These are phyloP conservation scores for Myanophis thanlyinensis DNA, from an alignment of 2,113 vertebrate genomes.

Conservation along the genomic window DNA sequence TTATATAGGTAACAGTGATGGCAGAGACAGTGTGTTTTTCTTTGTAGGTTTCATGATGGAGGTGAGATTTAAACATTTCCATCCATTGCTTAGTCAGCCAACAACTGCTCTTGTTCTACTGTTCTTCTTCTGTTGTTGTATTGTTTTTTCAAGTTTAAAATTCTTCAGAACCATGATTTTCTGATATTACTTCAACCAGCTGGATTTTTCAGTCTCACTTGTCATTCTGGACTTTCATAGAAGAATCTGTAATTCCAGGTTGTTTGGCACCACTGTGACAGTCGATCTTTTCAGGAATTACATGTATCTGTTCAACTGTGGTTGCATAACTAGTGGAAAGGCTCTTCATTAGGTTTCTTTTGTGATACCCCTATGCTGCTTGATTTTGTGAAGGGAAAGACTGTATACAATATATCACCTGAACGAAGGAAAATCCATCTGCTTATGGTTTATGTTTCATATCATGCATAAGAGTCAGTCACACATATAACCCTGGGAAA, in stretches of 20 bases:
- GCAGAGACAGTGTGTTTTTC: background rate
- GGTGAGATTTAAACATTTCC: background rate
- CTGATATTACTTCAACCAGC: background rate
- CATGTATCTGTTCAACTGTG: background rate
- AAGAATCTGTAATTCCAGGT: background rate
- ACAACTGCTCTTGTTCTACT: background rate
- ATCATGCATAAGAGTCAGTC: background rate
- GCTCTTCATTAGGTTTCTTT: slow-evolving; percentile 3
- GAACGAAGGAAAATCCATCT: slow-evolving; percentile 11
- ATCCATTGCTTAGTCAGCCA: background rate
- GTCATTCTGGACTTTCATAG: background rate
- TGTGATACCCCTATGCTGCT: background rate
- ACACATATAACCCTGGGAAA: background rate
- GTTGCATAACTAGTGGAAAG: background rate
- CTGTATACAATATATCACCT: background rate
- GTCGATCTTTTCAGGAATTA: background rate
- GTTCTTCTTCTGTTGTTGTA: background rate
- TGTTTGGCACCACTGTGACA: background rate
- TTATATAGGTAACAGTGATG: background rate
- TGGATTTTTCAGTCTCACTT: background rate
- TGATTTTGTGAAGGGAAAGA: slow-evolving; percentile 6
- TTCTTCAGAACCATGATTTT: background rate
- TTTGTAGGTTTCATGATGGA: background rate
- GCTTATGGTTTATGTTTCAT: background rate
- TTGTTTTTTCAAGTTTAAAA: background rate